Base-by-base conservation (phyloP, 2,113 vertebrate species). In the Setophaga kirtlandii region DNA sequence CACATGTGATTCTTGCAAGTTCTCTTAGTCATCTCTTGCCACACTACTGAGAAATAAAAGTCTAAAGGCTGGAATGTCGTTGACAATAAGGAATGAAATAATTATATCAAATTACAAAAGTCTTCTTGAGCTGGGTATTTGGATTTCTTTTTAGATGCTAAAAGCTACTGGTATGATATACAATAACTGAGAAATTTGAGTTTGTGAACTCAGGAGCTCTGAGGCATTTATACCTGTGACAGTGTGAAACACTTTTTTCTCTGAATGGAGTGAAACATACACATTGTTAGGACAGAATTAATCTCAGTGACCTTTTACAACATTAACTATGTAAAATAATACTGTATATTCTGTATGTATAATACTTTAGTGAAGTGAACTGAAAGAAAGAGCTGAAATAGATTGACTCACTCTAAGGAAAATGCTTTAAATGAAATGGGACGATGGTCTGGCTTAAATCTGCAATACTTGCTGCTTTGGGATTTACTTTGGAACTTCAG, bases 1-100 rank as follows among this genome's bases (percentile, higher is more conserved):
- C 56, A 64, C 41, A 24, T 79, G 83, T 94, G 94, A 84, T 83
- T 68, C 64, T 78, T 95, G 69, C 46, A 85, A 83, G 92, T 93
- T 80, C 23, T 77, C 80, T 92, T 95, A 91, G 90, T 95, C 82
- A 95, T 90, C 76, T 95, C 64, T 92, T 93, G 58, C 80, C 21
- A 53, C 41, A 31, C 25, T 80, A 86, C 35, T 68, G 71, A 84
- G 67, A 82, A 87, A 84, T 53, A 50, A 83, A 87, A 71, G 46
- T 70, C 28, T 50, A 21, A 53, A 79, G 33, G 28, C 39, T 71
- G 44, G 14, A 41, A 80, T 21, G 53, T 76, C 1, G 2, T 46
- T 89, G 49, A 42, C 53, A 93, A 37, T 39, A 90, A 58, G 30
- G 15, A 78, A 46, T 35, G 3, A 14, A 83, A 33, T 83, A 78